Percentiles rank a stretch among this genome's conserved stretches.
Conservation (phyloP, 2,113 vertebrate genomes). For the Peromyscus polionotus region DNA sequence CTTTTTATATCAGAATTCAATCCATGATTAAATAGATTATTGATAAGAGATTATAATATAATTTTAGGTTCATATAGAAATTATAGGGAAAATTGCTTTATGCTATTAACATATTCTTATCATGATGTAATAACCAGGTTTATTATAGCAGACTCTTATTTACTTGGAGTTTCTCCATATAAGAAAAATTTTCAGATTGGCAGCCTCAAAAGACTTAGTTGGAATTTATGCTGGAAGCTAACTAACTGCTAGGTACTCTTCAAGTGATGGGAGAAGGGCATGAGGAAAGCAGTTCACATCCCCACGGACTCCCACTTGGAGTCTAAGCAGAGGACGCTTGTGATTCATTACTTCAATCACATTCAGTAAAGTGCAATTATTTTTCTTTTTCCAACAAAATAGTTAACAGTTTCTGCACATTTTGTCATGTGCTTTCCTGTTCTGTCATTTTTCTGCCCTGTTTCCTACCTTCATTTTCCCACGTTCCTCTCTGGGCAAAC, state of each 20-base stretch:
- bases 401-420: not conserved
- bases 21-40: conserved; percentile 37
- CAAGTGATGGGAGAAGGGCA: not conserved
- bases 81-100: conserved; percentile 6
- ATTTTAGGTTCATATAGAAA: conserved; percentile 28
- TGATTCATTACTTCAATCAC: conserved; percentile 2
- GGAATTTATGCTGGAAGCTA: not conserved
- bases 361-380: not conserved
- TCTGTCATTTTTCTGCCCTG: not conserved
- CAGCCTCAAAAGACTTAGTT: not conserved
- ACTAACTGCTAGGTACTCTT: too few species aligned
- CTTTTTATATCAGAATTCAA: conserved; percentile 47
- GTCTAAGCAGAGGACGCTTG: not conserved
- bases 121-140: conserved; percentile 55
- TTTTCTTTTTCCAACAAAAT: not conserved
- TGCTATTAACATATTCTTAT: conserved; percentile 17
- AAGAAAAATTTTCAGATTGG: conserved; percentile 36
- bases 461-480: not conserved
- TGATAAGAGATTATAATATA: conserved; percentile 29
- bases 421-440: not conserved
- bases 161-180: not conserved
- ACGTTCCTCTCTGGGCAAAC: not conserved
- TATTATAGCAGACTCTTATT: conserved; percentile 38
- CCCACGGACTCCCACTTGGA: not conserved
- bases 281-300: not conserved